Base-by-base conservation (phyloP, 2,797 vertebrate species). In the Falco novaeseelandiae region DNA sequence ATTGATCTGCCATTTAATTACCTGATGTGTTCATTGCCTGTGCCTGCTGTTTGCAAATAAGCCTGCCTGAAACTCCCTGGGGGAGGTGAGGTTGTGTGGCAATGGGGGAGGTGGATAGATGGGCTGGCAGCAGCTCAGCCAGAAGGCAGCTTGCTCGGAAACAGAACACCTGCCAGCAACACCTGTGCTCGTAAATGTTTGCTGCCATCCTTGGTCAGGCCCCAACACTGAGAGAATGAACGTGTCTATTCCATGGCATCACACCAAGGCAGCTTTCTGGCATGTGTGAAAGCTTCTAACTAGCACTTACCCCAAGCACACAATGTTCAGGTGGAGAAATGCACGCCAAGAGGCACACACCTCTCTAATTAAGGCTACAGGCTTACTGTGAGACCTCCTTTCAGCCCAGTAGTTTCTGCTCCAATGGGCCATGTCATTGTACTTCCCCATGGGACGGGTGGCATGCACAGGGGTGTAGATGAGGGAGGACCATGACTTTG, bases 1-100 rank as follows among this genome's bases (percentile, higher is more conserved):
- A 97, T 94, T 96, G 95, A 97, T 97, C 94, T 97, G 93, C 93
- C 93, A 92, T 97, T 97, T 98, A 97, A 97, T 98, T 97, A 93
- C 94, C 96, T 96, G 88, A 93, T 95, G 91, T 97, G 96, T 95
- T 96, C 95, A 96, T 96, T 83, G 96, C 95, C 92, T 90, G 63
- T 57, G 74, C 70, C 80, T 95, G 95, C 92, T 93, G 87, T 63
- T 95, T 94, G 92, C 91, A 94, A 97, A 97, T 80, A 91, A 93
- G 94, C 59, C 70, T 87, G 93, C 89, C 87, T 96, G 87, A 66
- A 77, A 92, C 71, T 92, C 90, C 89, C 86, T 40, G 63, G 70
- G 63, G 93, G 83, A 93, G 83, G 89, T 8, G 4, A 84, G 94
- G 90, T 54, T 93, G 90, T 80, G 85, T 94, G 89, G 93, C 66